phyloP scores from a whole-genome alignment of 2,888 invertebrate genomes.

The Bugula neritina region DNA sequence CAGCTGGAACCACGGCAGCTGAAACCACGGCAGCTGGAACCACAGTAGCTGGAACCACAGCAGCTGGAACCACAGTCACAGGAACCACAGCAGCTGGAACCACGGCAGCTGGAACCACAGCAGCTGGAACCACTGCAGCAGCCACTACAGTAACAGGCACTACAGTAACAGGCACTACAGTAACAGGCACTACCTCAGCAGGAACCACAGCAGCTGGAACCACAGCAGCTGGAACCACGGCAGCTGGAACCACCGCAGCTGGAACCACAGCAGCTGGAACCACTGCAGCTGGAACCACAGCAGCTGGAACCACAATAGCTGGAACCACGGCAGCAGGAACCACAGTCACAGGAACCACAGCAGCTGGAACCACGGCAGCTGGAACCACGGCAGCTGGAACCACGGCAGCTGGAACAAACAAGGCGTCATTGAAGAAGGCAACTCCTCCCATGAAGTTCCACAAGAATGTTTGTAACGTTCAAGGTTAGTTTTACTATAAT shows the following conservation, averaged over 20 bases:
- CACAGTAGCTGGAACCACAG: background rate
- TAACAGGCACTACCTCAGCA: background rate
- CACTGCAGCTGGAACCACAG: background rate
- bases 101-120: background rate
- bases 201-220: background rate
- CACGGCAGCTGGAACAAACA: background rate
- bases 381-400: background rate
- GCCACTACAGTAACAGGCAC: background rate
- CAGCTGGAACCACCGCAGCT: background rate
- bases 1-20: background rate
- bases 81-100: background rate
- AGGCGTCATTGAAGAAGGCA: too few relatives aligned
- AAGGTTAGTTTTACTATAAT: too few relatives aligned
- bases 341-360: background rate
- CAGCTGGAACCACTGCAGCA: background rate
- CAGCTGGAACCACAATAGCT: background rate
- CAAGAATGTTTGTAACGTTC: too few relatives aligned
- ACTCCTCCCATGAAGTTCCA: too few relatives aligned
- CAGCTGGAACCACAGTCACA: background rate
- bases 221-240: background rate
- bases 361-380: background rate
- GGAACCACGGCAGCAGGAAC: background rate
- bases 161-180: background rate
- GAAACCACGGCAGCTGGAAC: background rate
- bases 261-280: background rate